Evolutionary conservation across 2,888 invertebrate genomes (phyloP).

Genomic region (Nomada hirtipes): DNA sequence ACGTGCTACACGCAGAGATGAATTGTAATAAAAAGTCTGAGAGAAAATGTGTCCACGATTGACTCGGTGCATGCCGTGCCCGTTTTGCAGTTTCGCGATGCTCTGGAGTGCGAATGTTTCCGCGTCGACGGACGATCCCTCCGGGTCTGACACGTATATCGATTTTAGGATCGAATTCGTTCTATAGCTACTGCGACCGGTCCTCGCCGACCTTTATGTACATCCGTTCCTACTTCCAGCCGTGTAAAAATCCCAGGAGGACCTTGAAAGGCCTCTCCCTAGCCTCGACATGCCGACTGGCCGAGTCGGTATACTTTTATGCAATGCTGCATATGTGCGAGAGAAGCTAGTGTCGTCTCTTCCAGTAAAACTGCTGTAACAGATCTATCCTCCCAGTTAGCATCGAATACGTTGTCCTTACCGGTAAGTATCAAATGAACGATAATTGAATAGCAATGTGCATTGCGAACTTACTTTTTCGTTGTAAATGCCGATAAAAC

Average conservation of each 20-base stretch:
- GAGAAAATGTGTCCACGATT: constrained; percentile 8
- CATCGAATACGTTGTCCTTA: constrained; percentile 5
- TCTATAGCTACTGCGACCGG: constrained; percentile 54
- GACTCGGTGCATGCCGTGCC: neutral
- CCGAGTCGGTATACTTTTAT: constrained; percentile 49
- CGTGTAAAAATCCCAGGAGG: constrained; percentile 59
- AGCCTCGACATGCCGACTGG: constrained; percentile 55
- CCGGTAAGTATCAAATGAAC: too few species aligned
- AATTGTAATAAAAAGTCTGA: constrained; percentile 6
- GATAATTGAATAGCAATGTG: neutral
- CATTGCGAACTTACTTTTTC: too few species aligned
- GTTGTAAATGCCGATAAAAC: neutral
- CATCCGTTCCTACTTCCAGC: constrained; percentile 59
- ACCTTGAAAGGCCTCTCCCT: constrained; percentile 68
- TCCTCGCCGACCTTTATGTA: constrained; percentile 64
- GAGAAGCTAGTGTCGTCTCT: constrained; percentile 1
- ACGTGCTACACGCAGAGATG: constrained; percentile 20
- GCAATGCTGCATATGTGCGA: constrained; percentile 23
- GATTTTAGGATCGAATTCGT: constrained; percentile 66
- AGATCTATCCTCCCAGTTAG: constrained; percentile 10
- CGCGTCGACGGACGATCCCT: constrained; percentile 27
- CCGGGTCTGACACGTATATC: constrained; percentile 43
- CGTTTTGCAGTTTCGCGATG: constrained; percentile 17
- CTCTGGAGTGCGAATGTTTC: constrained; percentile 16
- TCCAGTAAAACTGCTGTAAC: constrained; percentile 24